A percentile compares a stretch with the other conserved stretches of the same genome.
Evolutionary conservation across 2,797 vertebrate genomes (phyloP).

Genomic region (Coracias cyanogaster): DNA sequence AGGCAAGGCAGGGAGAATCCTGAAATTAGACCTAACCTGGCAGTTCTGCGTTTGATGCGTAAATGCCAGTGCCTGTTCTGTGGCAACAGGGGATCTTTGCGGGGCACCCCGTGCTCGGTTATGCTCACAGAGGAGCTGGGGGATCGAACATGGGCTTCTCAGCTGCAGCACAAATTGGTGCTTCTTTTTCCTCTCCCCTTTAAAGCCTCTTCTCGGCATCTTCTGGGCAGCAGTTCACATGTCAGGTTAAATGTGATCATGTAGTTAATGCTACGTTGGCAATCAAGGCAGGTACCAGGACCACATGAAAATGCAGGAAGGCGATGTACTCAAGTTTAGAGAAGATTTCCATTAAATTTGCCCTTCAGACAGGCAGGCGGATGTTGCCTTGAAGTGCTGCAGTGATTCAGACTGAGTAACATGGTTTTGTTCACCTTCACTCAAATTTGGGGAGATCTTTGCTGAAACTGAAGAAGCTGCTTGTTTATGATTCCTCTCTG

Average conservation of each 20-base stretch:
- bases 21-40: neutral
- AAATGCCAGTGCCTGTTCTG: neutral
- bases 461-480: neutral
- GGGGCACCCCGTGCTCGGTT: neutral
- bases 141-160: neutral
- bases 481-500: neutral
- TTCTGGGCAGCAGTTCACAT: neutral
- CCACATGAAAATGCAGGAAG: neutral
- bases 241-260: neutral
- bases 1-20: neutral
- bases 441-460: neutral
- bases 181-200: neutral
- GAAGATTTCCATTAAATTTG: neutral
- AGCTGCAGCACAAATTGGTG: neutral
- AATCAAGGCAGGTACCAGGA: too few species aligned
- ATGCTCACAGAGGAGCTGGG: neutral
- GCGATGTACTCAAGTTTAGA: neutral
- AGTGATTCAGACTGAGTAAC: neutral
- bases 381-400: neutral
- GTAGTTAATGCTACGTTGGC: neutral
- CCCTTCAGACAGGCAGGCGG: neutral
- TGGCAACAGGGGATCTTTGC: neutral
- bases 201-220: neutral
- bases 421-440: neutral
- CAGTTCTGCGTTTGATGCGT: neutral